Conservation (phyloP, 2,113 vertebrate genomes). For the Butorides virescens region DNA sequence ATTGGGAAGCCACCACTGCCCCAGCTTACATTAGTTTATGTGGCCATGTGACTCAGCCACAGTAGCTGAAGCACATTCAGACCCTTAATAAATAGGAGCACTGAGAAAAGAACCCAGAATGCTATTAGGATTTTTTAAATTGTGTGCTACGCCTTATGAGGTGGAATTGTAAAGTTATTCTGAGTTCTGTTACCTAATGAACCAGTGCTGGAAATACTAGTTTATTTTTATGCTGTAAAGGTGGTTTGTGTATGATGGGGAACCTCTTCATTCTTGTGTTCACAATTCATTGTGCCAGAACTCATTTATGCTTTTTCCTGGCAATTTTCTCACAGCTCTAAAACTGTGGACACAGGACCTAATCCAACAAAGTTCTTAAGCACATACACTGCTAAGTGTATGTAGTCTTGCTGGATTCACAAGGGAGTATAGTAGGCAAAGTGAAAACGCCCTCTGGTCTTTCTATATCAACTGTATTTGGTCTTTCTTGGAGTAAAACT, state of each 20-base stretch:
- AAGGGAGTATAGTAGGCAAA: neutral
- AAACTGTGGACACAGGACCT: slow-evolving; percentile 5
- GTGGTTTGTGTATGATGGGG: neutral
- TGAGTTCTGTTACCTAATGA: neutral
- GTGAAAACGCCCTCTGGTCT: neutral
- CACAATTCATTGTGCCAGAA: neutral
- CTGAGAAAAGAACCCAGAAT: neutral
- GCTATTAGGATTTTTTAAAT: neutral
- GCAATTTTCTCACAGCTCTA: slow-evolving; percentile 26
- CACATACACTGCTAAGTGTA: neutral
- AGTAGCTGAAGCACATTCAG: neutral
- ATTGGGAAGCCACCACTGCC: neutral
- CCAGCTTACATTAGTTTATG: accelerated
- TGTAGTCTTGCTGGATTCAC: neutral
- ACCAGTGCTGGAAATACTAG: neutral
- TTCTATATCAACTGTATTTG: neutral
- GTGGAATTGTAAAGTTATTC: neutral
- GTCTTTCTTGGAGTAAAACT: neutral
- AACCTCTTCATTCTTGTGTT: neutral
- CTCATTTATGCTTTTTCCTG: slow-evolving; percentile 40
- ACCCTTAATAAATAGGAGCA: neutral
- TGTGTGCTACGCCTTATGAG: neutral
- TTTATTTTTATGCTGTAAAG: neutral
- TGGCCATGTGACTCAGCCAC: neutral
- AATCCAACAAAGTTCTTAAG: slow-evolving; percentile 4